Conservation (phyloP, 2,113 vertebrate genomes). For the Tychaedon coryphoeus region DNA sequence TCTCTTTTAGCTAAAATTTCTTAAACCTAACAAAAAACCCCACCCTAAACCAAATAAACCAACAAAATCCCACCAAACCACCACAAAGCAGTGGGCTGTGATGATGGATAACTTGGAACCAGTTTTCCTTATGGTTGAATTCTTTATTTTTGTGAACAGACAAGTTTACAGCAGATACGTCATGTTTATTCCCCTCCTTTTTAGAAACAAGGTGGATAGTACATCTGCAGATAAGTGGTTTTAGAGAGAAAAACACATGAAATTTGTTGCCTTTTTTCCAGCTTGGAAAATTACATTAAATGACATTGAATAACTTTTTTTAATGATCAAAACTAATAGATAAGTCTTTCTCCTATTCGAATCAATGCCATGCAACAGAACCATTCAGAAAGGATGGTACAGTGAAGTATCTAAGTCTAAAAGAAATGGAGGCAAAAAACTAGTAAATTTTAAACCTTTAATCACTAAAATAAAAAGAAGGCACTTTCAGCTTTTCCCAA, state of each 20-base stretch:
- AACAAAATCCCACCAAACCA: not conserved
- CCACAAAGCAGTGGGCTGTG: not conserved
- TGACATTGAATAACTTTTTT: not conserved
- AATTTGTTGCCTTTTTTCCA: not conserved
- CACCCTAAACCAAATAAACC: fast-evolving
- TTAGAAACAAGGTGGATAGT: not conserved
- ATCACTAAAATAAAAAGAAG: not conserved
- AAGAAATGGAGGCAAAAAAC: not conserved
- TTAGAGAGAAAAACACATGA: not conserved
- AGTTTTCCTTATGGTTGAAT: not conserved
- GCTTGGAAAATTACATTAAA: not conserved
- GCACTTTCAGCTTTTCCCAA: not conserved
- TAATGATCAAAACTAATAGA: not conserved
- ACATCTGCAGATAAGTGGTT: not conserved
- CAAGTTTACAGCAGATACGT: not conserved
- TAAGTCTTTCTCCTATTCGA: not conserved
- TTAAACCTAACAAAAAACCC: not conserved
- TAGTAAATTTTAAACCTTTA: not conserved
- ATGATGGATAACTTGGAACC: not conserved
- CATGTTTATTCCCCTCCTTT: not conserved
- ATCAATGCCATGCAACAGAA: not conserved
- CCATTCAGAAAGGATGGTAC: not conserved
- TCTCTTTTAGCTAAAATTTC: not conserved
- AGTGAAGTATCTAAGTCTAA: not conserved
- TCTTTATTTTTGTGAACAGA: not conserved